Conservation (phyloP, 2,888 invertebrate genomes). For the Leucozona laternaria region DNA sequence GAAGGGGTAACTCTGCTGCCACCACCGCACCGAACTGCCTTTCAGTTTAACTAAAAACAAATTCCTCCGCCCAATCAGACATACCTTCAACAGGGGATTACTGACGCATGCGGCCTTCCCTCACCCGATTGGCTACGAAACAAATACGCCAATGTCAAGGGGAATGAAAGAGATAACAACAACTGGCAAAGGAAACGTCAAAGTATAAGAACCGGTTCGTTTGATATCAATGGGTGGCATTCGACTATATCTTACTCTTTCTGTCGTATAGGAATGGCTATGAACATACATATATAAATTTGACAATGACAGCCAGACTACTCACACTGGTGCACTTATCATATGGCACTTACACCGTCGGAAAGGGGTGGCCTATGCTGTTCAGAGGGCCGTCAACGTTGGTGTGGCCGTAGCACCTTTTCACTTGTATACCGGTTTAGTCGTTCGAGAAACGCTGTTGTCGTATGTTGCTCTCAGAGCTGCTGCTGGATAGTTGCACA, state of each 20-base stretch:
- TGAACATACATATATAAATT: conserved; percentile 60
- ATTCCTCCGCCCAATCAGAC: conserved; percentile 74
- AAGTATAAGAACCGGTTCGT: conserved; percentile 67
- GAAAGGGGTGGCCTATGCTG: conserved; percentile 69
- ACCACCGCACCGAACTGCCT: conserved; percentile 35
- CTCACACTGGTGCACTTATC: conserved; percentile 55
- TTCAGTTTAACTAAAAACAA: conserved; percentile 25
- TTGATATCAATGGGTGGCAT: conserved; percentile 61
- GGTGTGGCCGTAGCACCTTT: conserved; percentile 72
- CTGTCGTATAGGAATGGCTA: conserved; percentile 1
- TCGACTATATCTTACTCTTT: conserved; percentile 49
- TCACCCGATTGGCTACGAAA: conserved; percentile 81
- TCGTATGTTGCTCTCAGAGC: conserved; percentile 76
- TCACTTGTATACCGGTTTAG: conserved; percentile 80
- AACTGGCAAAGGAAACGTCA: not conserved
- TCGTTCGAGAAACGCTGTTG: conserved; percentile 82
- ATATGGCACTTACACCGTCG: conserved; percentile 50
- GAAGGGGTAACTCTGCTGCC: conserved; percentile 57
- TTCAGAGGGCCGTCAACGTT: conserved; percentile 54
- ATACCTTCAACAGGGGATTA: conserved; percentile 49
- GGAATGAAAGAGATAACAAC: conserved; percentile 49
- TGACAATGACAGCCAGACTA: conserved; percentile 46
- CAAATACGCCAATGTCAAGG: not conserved
- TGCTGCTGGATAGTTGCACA: conserved; percentile 73
- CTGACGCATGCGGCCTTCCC: conserved; percentile 80